Percentiles rank a stretch among this genome's conserved stretches.
Conservation (phyloP, 2,888 invertebrate species). For the Polyploca ridens region DNA sequence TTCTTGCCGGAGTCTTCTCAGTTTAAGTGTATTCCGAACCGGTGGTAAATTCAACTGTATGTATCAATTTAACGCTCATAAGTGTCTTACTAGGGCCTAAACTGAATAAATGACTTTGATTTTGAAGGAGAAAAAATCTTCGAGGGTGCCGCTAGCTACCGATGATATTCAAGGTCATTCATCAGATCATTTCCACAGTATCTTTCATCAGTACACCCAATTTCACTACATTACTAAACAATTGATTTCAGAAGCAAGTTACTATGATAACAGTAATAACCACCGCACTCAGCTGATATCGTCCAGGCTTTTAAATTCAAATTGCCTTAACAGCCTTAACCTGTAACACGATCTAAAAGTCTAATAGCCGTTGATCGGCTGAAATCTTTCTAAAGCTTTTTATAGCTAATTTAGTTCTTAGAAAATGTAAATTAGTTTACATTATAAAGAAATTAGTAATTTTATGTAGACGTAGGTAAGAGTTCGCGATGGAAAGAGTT, state of each 20-base stretch:
- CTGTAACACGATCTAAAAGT: background rate
- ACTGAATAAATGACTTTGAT: too few relatives aligned
- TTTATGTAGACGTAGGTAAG: too few relatives aligned
- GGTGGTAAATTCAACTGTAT: too few relatives aligned
- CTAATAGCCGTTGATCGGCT: constrained; percentile 1
- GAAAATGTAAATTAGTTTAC: background rate
- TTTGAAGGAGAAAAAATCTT: too few relatives aligned
- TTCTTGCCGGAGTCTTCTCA: too few relatives aligned
- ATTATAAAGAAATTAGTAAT: too few relatives aligned
- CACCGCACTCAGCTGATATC: background rate
- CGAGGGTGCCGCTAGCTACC: background rate
- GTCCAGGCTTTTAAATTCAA: background rate
- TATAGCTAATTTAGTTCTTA: background rate
- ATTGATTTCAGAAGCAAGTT: background rate
- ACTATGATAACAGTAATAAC: background rate
- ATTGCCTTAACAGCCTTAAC: background rate
- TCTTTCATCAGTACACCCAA: background rate
- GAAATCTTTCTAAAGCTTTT: background rate
- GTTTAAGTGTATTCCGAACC: too few relatives aligned
- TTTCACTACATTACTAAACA: background rate
- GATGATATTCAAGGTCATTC: too few relatives aligned
- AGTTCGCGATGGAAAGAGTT: too few relatives aligned
- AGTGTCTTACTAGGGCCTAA: too few relatives aligned
- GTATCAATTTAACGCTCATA: too few relatives aligned
- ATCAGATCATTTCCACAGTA: background rate